phyloP scores from a whole-genome alignment of 2,113 vertebrate species.

The Hyperoodon ampullatus region DNA sequence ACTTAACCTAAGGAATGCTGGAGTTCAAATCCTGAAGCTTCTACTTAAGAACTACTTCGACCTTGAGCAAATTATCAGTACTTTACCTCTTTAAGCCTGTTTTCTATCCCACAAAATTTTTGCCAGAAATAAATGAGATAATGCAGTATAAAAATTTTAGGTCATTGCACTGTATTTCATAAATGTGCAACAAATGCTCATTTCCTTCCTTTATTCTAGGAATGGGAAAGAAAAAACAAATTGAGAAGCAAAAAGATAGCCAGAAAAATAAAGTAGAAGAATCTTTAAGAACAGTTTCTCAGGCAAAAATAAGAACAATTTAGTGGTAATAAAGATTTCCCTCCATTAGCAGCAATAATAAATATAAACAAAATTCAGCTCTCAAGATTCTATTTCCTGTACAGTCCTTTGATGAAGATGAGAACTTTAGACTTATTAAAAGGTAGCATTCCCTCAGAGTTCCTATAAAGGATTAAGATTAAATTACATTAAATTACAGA shows the following conservation, averaged over 20 bases:
- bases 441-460: not conserved
- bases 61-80: not conserved
- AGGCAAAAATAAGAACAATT: constrained; percentile 18
- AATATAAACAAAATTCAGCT: constrained; percentile 50
- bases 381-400: constrained; percentile 4
- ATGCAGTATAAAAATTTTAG: not conserved
- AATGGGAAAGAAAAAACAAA: not conserved
- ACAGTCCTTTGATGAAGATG: not conserved
- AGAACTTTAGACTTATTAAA: constrained; percentile 24
- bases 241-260: not conserved
- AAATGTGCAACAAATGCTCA: not conserved
- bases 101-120: not conserved
- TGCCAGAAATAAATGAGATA: not conserved
- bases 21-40: not conserved
- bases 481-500: not conserved
- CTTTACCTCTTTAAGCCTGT: not conserved
- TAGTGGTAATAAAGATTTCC: not conserved
- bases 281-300: not conserved
- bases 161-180: not conserved
- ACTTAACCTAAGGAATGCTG: not conserved
- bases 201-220: not conserved
- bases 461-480: not conserved
- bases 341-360: not conserved
- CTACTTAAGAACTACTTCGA: not conserved
- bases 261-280: not conserved